Percentiles rank a stretch among this genome's conserved stretches.
Conservation (phyloP, 2,888 invertebrate genomes). For the Pachliopta kotzebuea region DNA sequence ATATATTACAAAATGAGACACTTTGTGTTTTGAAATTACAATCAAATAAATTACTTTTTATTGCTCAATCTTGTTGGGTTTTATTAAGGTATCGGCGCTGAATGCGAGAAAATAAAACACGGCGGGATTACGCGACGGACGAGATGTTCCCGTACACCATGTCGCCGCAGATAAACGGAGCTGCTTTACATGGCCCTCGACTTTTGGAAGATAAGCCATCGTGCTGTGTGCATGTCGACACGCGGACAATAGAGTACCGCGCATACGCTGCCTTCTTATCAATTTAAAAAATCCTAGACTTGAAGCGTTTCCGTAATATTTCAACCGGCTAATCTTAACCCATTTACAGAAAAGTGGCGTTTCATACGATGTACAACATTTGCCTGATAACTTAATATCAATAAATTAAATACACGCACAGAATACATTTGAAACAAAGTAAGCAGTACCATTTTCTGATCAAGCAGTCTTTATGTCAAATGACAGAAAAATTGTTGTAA, state of each 20-base stretch:
- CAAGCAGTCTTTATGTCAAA: neutral
- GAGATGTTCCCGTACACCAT: slow-evolving; percentile 59
- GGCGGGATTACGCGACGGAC: slow-evolving; percentile 74
- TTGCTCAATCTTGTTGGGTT: slow-evolving; percentile 80
- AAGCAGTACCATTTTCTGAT: slow-evolving; percentile 4
- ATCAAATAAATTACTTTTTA: slow-evolving; percentile 81
- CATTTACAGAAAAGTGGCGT: slow-evolving; percentile 26
- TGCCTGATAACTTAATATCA: neutral
- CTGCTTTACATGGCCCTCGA: slow-evolving; percentile 66
- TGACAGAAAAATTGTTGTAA: neutral
- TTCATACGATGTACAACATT: slow-evolving; percentile 14
- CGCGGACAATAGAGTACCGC: slow-evolving; percentile 49
- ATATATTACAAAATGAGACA: slow-evolving; percentile 79
- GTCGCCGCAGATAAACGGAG: slow-evolving; percentile 58
- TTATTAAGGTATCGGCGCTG: slow-evolving; percentile 79
- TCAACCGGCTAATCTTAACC: slow-evolving; percentile 29
- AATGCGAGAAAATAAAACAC: slow-evolving; percentile 75
- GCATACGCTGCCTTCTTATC: slow-evolving; percentile 44
- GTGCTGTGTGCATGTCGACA: slow-evolving; percentile 59
- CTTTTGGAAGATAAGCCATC: slow-evolving; percentile 69
- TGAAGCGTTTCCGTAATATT: slow-evolving; percentile 29
- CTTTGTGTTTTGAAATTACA: slow-evolving; percentile 81
- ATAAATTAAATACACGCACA: slow-evolving; percentile 4
- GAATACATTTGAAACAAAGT: neutral
- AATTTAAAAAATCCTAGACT: slow-evolving; percentile 35